These are phyloP conservation scores for Coregonus clupeaformis DNA, from an alignment of 2,113 vertebrate species.

Conservation along the genomic window DNA sequence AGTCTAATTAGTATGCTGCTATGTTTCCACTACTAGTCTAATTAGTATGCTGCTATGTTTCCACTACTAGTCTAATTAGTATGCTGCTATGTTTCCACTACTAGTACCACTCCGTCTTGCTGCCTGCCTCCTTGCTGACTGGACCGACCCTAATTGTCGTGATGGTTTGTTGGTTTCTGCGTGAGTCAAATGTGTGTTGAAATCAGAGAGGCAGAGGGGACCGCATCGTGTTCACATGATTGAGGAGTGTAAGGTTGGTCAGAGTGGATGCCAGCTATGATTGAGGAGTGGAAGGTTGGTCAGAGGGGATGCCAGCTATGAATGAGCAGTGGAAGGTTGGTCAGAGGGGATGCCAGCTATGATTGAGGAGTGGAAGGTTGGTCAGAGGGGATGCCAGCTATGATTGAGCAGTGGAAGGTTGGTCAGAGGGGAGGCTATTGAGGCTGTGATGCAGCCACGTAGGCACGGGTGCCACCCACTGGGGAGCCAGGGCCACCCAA, in stretches of 20 bases:
- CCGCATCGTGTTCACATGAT: slow-evolving; percentile 31
- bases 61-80: background rate
- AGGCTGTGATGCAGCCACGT: too few relatives aligned
- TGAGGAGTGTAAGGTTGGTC: slow-evolving; percentile 11
- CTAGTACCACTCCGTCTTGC: background rate
- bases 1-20: background rate
- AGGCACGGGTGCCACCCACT: too few relatives aligned
- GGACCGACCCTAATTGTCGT: slow-evolving; percentile 36
- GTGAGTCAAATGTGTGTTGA: slow-evolving; percentile 45
- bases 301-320: slow-evolving; percentile 14
- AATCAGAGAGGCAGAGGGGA: slow-evolving; percentile 33
- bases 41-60: background rate
- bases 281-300: background rate
- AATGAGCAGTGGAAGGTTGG: background rate
- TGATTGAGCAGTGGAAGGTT: background rate
- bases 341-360: slow-evolving; percentile 18
- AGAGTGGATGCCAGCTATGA: slow-evolving; percentile 13
- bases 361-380: background rate
- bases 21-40: background rate
- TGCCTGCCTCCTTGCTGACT: slow-evolving; percentile 40
- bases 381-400: slow-evolving; percentile 18
- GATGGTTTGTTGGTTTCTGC: slow-evolving; percentile 44
- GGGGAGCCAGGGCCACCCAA: too few relatives aligned
- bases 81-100: background rate
- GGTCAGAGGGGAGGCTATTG: slow-evolving; percentile 4